Evolutionary conservation across 1,140 invertebrate species (phyloP).

Genomic region (Cyclargus thomasi): DNA sequence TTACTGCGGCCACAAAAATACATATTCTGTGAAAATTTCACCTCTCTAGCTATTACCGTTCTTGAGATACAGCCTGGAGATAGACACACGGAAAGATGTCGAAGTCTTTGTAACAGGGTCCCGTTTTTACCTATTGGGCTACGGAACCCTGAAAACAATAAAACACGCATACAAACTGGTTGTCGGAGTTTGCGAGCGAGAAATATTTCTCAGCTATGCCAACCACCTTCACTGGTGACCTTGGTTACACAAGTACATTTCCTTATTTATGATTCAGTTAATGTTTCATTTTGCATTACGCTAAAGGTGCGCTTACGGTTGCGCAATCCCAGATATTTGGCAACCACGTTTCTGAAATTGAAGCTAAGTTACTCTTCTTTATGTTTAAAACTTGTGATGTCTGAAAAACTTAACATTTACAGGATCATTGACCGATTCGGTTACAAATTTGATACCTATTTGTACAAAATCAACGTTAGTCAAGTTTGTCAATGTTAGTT

Average conservation of each 20-base stretch:
- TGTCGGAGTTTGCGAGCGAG: constrained; percentile 26
- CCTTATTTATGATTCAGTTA: constrained; percentile 51
- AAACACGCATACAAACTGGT: constrained; percentile 1
- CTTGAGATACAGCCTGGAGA: too few species aligned
- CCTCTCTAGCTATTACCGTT: too few species aligned
- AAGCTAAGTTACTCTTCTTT: neutral
- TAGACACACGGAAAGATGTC: too few species aligned
- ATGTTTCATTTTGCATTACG: constrained; percentile 31
- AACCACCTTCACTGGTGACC: constrained; percentile 57
- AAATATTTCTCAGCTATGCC: constrained; percentile 57
- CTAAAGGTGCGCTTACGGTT: constrained; percentile 5
- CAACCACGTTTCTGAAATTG: neutral
- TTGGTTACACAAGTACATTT: constrained; percentile 50
- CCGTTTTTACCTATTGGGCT: too few species aligned
- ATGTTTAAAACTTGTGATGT: neutral
- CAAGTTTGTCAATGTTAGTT: too few species aligned
- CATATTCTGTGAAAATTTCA: too few species aligned
- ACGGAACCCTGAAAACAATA: too few species aligned
- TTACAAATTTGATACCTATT: too few species aligned
- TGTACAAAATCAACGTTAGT: too few species aligned
- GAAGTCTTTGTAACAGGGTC: too few species aligned
- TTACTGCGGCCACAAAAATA: too few species aligned
- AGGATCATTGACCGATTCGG: too few species aligned
- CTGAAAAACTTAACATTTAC: neutral
- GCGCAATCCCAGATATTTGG: neutral